Evolutionary conservation across 2,888 invertebrate genomes (phyloP), one percentile per base, ranked within the genome.

Genomic region (Boloria selene): DNA sequence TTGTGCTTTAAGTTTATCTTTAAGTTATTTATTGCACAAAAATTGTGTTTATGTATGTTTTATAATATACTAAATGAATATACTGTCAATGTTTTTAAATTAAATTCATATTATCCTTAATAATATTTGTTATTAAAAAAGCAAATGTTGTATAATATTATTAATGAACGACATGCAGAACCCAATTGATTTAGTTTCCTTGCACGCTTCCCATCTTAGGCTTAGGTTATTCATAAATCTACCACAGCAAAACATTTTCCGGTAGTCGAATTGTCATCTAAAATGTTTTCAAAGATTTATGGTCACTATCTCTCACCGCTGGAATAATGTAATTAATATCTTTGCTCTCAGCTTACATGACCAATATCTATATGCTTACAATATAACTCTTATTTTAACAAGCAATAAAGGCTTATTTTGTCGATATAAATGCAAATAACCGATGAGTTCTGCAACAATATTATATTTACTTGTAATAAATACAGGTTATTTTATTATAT

Each of bases 261-360:
- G 68, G 84, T 85, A 85, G 85, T 85, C 63, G 60, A 64, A 72
- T 75, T 80, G 81, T 83, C 83, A 79, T 73, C 76, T 71, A 70
- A 69, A 71, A 77, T 74, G 78, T 79, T 80, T 77, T 79, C 73
- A 71, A 76, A 79, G 79, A 85, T 83, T 82, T 81, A 84, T 81
- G 65, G 69, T 65, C 67, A 70, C 76, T 78, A 81, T 81, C 79
- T 78, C 71, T 71, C 75, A 75, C 75, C 74, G 77, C 76, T 75
- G 69, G 72, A 74, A 56, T 75, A 75, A 74, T 71, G 74, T 77
- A 78, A 79, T 79, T 78, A 79, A 79, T 77, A 67, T 72, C 67
- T 69, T 65, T 62, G 67, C 71, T 63, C 51, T 64, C 49, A 64
- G 67, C 31, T 60, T 54, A 65, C 63, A 61, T 45, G 45, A 51